Base-by-base conservation (phyloP, 2,888 invertebrate species). In the Oegoconia quadripuncta region DNA sequence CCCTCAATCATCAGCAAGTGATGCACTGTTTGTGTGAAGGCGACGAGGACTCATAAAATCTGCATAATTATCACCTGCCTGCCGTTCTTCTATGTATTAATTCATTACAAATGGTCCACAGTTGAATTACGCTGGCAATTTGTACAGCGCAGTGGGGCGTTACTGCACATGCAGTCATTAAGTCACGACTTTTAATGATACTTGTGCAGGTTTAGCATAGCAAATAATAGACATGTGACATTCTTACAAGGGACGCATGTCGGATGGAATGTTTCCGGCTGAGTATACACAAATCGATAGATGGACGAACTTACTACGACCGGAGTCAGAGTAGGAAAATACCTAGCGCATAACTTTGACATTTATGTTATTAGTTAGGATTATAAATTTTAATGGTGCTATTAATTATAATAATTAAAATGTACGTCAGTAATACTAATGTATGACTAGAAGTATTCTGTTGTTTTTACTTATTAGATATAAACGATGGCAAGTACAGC, bases 161-260 rank as follows among this genome's bases (percentile, higher is more conserved):
- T 57, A 48, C 51, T 40, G 48, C 31, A 48, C 49, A 39, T 36
- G 50, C 67, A 72, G 67, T 73, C 68, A 82, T 82, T 82, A 80
- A 57, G 62, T 54, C 64, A 59, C 59, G 62, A 64, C 53, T 62
- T 66, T 71, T 72, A 73, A 74, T 68, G 68, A 44, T 55, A 48
- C 57, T 61, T 64, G 59, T 63, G 59, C 57, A 44, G 58, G 60
- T 70, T 84, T 84, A 70, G 76, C 83, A 84, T 83, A 82, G 55
- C 80, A 82, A 83, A 83, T 84, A 71, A 83, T 67, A 84, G 76
- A 56, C 65, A 57, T 51, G 58, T 58, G 44, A 68, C 74, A 74
- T 77, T 42, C 37, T 33, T 37, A 25, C 29, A 20, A 27, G 31
- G 39, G 35, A 44, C 40, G 41, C n/a, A n/a, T 42, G 39, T 43